Percentiles rank a stretch among this genome's conserved stretches.
These are phyloP conservation scores for Dioctria linearis DNA, from an alignment of 2,888 invertebrate genomes.

Conservation along the genomic window DNA sequence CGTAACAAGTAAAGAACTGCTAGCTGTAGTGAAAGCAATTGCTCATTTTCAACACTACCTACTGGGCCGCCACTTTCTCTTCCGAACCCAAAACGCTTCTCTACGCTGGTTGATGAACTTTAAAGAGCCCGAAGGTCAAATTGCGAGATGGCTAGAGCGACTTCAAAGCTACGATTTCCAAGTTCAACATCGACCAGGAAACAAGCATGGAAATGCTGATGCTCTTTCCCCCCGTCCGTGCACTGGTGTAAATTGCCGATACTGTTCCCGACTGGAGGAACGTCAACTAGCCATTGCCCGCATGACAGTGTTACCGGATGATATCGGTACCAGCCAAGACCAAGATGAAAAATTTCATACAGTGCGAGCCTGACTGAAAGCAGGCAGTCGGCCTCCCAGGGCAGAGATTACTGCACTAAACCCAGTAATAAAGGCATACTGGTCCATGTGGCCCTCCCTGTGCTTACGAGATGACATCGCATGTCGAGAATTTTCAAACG, in stretches of 20 bases:
- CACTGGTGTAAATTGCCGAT: slow-evolving; percentile 34
- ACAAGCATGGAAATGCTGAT: slow-evolving; percentile 61
- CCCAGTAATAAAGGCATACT: neutral
- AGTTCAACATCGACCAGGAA: slow-evolving; percentile 59
- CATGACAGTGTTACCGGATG: neutral
- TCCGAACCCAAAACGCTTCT: no score
- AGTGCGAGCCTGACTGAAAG: neutral
- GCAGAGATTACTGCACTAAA: neutral
- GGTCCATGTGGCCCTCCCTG: slow-evolving; percentile 3
- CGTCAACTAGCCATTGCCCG: neutral
- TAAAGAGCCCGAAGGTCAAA: no score
- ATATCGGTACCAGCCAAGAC: neutral
- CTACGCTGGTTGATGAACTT: no score
- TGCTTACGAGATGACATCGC: neutral
- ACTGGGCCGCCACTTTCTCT: no score
- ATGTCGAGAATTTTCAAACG: no score
- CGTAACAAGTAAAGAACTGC: no score
- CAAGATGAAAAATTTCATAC: neutral
- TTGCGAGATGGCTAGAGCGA: slow-evolving; percentile 61
- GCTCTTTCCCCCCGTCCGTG: slow-evolving; percentile 60
- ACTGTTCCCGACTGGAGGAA: slow-evolving; percentile 12
- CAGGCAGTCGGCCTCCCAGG: neutral
- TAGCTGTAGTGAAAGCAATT: no score
- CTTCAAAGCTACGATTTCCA: slow-evolving; percentile 62
- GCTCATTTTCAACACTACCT: no score